Evolutionary conservation across 2,113 vertebrate genomes (phyloP).

Genomic region (Sceloporus tristichus): DNA sequence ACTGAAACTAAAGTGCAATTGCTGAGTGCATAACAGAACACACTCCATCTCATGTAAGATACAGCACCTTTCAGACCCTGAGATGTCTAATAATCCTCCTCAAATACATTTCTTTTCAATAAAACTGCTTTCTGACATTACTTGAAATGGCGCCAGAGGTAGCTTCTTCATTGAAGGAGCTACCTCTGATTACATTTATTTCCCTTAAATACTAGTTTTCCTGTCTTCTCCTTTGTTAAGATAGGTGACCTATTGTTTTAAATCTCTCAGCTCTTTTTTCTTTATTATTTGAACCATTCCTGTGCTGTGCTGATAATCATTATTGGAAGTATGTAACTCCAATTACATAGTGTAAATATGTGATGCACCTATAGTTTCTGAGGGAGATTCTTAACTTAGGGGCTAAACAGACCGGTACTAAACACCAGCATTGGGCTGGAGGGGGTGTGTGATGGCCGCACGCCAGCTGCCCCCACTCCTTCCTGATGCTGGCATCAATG

Average conservation of each 20-base stretch:
- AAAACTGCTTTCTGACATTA: constrained; percentile 13
- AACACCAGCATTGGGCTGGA: too few relatives aligned
- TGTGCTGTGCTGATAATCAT: constrained; percentile 20
- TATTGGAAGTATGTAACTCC: constrained; percentile 9
- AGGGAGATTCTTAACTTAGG: background rate
- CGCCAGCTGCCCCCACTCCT: too few relatives aligned
- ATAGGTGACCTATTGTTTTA: constrained; percentile 16
- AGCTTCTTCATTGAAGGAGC: constrained; percentile 7
- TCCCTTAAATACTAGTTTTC: constrained; percentile 20
- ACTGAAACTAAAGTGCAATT: background rate
- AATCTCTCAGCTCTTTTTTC: constrained; percentile 21
- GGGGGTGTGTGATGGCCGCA: too few relatives aligned
- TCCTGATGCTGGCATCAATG: too few relatives aligned
- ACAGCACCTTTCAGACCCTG: background rate
- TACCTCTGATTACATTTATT: constrained; percentile 32
- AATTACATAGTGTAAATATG: constrained; percentile 30
- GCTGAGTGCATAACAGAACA: background rate
- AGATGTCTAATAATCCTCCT: background rate
- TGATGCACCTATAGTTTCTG: constrained; percentile 12
- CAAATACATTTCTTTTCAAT: constrained; percentile 13
- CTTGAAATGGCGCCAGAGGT: constrained; percentile 17
- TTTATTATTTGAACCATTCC: background rate
- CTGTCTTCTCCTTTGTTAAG: constrained; percentile 26
- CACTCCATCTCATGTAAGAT: background rate
- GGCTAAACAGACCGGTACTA: too few relatives aligned